These are phyloP conservation scores for Ashinkailepas kermadecensis DNA, from an alignment of 2,888 invertebrate genomes.

Conservation along the genomic window DNA sequence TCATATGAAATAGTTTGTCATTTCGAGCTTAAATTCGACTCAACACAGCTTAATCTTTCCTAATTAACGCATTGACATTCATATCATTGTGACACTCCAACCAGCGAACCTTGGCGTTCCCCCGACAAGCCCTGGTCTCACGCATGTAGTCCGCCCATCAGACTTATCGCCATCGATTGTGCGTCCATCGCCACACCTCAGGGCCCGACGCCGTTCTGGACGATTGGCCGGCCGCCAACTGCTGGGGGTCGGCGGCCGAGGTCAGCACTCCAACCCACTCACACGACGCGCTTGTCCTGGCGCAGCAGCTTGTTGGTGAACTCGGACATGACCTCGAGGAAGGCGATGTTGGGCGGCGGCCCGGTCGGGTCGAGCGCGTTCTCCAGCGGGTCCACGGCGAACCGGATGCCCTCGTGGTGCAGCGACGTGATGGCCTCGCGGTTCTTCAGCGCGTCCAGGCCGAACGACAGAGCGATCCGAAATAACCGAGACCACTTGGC, in stretches of 20 bases:
- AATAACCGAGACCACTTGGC: slow-evolving; percentile 94
- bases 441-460: slow-evolving; percentile 92
- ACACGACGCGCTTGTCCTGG: slow-evolving; percentile 90
- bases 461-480: slow-evolving; percentile 95
- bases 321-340: slow-evolving; percentile 91
- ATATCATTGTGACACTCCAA: too few species aligned
- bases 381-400: slow-evolving; percentile 64
- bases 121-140: too few species aligned
- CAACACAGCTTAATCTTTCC: too few species aligned
- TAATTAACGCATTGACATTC: too few species aligned
- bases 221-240: slow-evolving; percentile 79
- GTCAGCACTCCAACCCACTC: slow-evolving; percentile 38
- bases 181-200: background rate
- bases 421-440: slow-evolving; percentile 91
- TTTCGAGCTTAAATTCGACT: too few species aligned
- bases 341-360: slow-evolving; percentile 78
- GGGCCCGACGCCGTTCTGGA: slow-evolving; percentile 44
- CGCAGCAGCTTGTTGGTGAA: slow-evolving; percentile 92
- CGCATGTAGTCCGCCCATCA: too few species aligned
- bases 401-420: slow-evolving; percentile 88
- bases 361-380: slow-evolving; percentile 61
- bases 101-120: too few species aligned
- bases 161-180: too few species aligned
- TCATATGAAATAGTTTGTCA: too few species aligned
- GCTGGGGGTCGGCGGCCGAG: slow-evolving; percentile 36